phyloP scores from a whole-genome alignment of 92 coral and sea anemone genomes.

The Phenganax marumi region DNA sequence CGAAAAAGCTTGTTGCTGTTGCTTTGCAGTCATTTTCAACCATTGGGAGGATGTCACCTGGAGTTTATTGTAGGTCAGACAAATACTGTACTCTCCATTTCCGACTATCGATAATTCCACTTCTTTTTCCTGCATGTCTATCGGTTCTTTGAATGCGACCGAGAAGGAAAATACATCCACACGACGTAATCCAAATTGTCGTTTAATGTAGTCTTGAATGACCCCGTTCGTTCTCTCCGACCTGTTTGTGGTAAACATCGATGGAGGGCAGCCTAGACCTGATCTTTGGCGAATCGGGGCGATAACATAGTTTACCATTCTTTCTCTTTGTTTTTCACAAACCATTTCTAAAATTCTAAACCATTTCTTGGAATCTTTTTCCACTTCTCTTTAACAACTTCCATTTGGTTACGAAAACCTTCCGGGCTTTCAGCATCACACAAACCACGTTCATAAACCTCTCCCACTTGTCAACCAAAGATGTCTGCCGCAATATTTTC shows the following conservation, averaged over 20 bases:
- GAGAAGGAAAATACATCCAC: slow-evolving; percentile 30
- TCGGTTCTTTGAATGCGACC: slow-evolving; percentile 20
- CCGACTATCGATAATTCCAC: slow-evolving; percentile 38
- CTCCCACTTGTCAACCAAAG: slow-evolving; percentile 21
- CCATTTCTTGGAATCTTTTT: neutral
- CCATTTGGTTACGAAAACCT: slow-evolving; percentile 10
- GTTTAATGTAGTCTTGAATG: slow-evolving; percentile 38
- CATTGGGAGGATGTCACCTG: slow-evolving; percentile 25
- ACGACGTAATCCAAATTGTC: neutral
- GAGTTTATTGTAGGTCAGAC: slow-evolving; percentile 26
- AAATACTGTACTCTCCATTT: slow-evolving; percentile 26
- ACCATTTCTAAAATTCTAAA: slow-evolving; percentile 16
- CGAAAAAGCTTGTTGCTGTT: slow-evolving; percentile 30
- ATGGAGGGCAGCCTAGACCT: slow-evolving; percentile 53
- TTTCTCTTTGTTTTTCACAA: neutral
- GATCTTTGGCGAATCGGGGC: slow-evolving; percentile 50
- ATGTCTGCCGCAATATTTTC: slow-evolving; percentile 22
- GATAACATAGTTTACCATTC: slow-evolving; percentile 33
- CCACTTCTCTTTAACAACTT: slow-evolving; percentile 24
- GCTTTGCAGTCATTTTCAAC: slow-evolving; percentile 39
- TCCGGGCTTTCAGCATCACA: slow-evolving; percentile 12
- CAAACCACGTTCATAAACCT: slow-evolving; percentile 33
- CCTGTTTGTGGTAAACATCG: slow-evolving; percentile 33
- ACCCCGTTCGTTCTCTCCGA: too few species aligned
- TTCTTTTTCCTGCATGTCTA: slow-evolving; percentile 37